Conservation (phyloP, 2,113 vertebrate species). For the Alosa alosa region DNA sequence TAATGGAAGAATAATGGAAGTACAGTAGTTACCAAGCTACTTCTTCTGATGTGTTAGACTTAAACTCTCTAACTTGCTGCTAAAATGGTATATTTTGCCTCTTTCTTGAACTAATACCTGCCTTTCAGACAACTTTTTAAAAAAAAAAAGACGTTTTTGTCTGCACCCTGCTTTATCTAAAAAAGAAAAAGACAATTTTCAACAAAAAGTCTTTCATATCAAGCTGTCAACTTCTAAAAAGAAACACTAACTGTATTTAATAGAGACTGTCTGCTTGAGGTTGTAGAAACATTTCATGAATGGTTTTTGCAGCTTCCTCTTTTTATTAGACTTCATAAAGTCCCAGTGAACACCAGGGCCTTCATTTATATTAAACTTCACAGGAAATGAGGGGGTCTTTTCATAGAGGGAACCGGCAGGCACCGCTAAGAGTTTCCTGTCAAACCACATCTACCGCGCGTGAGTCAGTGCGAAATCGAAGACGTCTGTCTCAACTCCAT, state of each 20-base stretch:
- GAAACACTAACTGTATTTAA: background rate
- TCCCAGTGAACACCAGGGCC: background rate
- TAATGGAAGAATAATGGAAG: background rate
- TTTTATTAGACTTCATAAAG: background rate
- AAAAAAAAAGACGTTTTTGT: background rate
- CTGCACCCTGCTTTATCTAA: too few relatives aligned
- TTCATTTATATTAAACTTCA: background rate
- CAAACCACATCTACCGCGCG: background rate
- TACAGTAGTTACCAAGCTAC: background rate
- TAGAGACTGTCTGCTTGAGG: background rate
- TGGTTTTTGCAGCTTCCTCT: background rate
- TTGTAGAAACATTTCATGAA: background rate
- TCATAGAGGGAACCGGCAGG: background rate
- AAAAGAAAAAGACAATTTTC: background rate
- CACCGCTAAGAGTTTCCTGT: background rate
- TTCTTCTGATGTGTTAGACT: background rate
- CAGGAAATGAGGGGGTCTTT: conserved; percentile 8
- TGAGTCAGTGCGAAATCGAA: background rate
- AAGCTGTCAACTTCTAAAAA: background rate
- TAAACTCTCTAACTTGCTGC: background rate
- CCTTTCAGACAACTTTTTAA: background rate
- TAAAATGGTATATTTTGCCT: background rate
- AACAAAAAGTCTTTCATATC: background rate
- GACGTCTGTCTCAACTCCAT: background rate
- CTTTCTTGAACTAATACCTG: background rate